Percentiles rank a stretch among this genome's conserved stretches.
These are phyloP conservation scores for Phrynosoma platyrhinos DNA, from an alignment of 2,113 vertebrate genomes.

Conservation along the genomic window DNA sequence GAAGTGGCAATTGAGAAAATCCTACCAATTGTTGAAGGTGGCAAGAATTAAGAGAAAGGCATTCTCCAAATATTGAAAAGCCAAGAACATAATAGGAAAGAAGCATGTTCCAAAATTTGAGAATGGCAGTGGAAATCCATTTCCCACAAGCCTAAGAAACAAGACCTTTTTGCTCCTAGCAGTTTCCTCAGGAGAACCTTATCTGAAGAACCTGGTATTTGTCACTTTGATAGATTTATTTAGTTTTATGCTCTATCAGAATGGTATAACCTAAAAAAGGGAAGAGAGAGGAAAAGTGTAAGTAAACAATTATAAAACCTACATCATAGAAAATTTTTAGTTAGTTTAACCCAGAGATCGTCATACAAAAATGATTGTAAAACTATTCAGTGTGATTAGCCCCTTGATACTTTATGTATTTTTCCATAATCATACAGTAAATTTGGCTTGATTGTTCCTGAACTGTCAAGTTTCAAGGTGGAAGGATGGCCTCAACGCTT, in stretches of 20 bases:
- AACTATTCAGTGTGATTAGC: background rate
- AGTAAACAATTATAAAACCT: background rate
- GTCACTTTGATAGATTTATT: slow-evolving; percentile 6
- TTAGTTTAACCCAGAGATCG: background rate
- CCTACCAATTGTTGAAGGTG: too few relatives aligned
- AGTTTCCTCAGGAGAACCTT: too few relatives aligned
- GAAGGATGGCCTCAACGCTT: background rate
- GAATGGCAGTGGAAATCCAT: too few relatives aligned
- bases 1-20: too few relatives aligned
- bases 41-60: too few relatives aligned
- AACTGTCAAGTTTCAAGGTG: background rate
- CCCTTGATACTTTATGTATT: background rate
- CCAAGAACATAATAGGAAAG: too few relatives aligned
- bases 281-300: background rate
- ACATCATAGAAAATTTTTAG: background rate
- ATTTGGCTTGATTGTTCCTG: background rate
- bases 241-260: background rate
- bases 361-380: background rate
- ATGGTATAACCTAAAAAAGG: background rate
- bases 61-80: too few relatives aligned
- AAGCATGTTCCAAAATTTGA: too few relatives aligned
- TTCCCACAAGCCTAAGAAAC: too few relatives aligned
- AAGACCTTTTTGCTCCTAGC: too few relatives aligned
- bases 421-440: background rate
- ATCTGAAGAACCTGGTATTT: background rate